Conservation (phyloP, 2,113 vertebrate species). For the Rafetus swinhoei region DNA sequence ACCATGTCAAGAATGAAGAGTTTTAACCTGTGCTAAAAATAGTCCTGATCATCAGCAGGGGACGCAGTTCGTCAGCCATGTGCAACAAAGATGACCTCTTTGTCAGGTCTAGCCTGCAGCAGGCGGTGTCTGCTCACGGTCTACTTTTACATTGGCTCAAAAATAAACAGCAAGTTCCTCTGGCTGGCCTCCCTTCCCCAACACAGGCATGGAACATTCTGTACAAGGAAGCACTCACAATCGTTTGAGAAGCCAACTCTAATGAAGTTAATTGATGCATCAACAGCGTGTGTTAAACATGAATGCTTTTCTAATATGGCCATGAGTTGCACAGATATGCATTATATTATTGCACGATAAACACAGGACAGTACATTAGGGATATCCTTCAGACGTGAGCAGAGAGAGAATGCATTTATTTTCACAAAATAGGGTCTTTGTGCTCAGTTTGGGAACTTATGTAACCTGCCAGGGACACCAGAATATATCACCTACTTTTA, state of each 20-base stretch:
- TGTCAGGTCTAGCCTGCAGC: slow-evolving; percentile 72
- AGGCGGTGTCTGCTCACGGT: slow-evolving; percentile 69
- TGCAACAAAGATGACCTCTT: slow-evolving; percentile 79
- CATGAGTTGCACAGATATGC: not conserved
- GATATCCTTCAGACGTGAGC: not conserved
- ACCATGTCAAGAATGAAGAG: slow-evolving; percentile 77
- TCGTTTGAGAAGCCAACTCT: slow-evolving; percentile 7
- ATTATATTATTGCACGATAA: slow-evolving; percentile 20
- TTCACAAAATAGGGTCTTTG: slow-evolving; percentile 62
- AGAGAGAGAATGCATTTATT: slow-evolving; percentile 56
- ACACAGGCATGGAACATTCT: slow-evolving; percentile 70
- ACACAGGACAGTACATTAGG: not conserved
- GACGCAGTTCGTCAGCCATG: slow-evolving; percentile 60
- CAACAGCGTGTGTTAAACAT: not conserved
- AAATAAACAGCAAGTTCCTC: slow-evolving; percentile 76
- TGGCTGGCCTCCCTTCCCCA: slow-evolving; percentile 59
- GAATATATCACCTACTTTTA: slow-evolving; percentile 45
- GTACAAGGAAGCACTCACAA: slow-evolving; percentile 63
- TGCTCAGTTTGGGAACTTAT: slow-evolving; percentile 38
- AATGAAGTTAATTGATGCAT: slow-evolving; percentile 47
- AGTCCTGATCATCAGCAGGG: slow-evolving; percentile 62
- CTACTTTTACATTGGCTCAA: slow-evolving; percentile 71
- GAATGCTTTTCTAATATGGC: slow-evolving; percentile 8
- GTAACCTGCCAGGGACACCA: slow-evolving; percentile 34
- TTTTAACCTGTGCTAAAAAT: slow-evolving; percentile 77